Evolutionary conservation across 2,888 invertebrate species (phyloP).

Genomic region (Hylaea fasciaria): DNA sequence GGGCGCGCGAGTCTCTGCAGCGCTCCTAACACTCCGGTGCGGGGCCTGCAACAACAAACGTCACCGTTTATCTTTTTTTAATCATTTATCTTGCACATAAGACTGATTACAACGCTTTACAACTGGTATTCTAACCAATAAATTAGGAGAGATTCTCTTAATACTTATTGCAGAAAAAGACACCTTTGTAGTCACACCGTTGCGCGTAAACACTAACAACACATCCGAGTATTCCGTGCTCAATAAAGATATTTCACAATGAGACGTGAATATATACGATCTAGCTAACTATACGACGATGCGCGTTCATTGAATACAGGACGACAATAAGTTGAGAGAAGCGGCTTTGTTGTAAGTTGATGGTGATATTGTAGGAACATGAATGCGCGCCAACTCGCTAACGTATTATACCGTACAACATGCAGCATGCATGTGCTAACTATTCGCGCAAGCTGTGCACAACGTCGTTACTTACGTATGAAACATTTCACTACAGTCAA

Average conservation of each 20-base stretch:
- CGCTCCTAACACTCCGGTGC: conserved; percentile 78
- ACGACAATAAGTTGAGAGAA: conserved; percentile 43
- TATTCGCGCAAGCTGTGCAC: conserved; percentile 29
- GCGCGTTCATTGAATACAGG: conserved; percentile 40
- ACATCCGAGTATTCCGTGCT: conserved; percentile 20
- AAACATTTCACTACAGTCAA: conserved; percentile 16
- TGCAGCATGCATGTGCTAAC: conserved; percentile 18
- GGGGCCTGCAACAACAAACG: conserved; percentile 65
- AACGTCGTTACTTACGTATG: conserved; percentile 17
- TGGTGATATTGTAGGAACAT: conserved; percentile 34
- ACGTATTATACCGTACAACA: conserved; percentile 24
- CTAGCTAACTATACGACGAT: conserved; percentile 25
- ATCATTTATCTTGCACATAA: too few species aligned
- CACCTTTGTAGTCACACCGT: background rate
- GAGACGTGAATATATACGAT: conserved; percentile 27
- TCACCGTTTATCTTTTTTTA: too few species aligned
- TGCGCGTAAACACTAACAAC: conserved; percentile 17
- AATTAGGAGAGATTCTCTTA: too few species aligned
- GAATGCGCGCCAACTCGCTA: conserved; percentile 37
- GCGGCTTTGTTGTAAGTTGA: conserved; percentile 41
- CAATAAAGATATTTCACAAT: conserved; percentile 30
- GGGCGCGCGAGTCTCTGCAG: conserved; percentile 73
- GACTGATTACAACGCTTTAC: too few species aligned
- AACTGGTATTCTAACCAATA: too few species aligned
- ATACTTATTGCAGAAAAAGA: too few species aligned